phyloP scores from a whole-genome alignment of 2,797 vertebrate species.

The Sebastes melanostomus region DNA sequence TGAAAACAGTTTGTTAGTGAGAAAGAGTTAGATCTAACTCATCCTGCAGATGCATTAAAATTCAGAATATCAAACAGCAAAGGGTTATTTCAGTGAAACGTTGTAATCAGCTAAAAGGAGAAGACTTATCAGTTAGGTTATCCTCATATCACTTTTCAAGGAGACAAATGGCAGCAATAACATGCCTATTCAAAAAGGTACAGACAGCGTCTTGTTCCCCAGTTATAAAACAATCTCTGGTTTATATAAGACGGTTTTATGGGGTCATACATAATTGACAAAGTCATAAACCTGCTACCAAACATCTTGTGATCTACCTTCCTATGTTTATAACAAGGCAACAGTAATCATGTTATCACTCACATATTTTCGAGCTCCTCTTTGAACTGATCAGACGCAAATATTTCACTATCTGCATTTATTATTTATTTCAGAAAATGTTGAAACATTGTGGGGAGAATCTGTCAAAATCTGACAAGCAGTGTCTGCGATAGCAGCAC shows the following conservation, averaged over 20 bases:
- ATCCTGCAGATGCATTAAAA: background rate
- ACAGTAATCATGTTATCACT: background rate
- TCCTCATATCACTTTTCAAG: background rate
- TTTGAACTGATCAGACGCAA: background rate
- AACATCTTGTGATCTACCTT: background rate
- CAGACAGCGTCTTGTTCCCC: background rate
- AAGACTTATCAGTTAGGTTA: slow-evolving; percentile 3
- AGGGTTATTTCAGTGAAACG: background rate
- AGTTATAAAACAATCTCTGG: background rate
- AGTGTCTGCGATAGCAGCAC: background rate
- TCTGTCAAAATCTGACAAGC: background rate
- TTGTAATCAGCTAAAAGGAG: background rate
- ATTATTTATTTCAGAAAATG: background rate
- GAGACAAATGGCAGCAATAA: slow-evolving; percentile 10
- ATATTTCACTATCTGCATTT: background rate
- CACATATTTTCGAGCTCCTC: background rate
- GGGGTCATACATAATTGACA: background rate
- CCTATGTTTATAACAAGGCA: background rate
- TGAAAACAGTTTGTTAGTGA: background rate
- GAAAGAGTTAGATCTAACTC: background rate
- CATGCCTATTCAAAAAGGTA: background rate
- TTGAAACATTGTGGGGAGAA: background rate
- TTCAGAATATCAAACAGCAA: background rate
- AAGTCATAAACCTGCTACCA: background rate
- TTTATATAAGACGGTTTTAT: background rate